Conservation (phyloP, 2,888 invertebrate species). For the Lasioglossum oenotherae region DNA sequence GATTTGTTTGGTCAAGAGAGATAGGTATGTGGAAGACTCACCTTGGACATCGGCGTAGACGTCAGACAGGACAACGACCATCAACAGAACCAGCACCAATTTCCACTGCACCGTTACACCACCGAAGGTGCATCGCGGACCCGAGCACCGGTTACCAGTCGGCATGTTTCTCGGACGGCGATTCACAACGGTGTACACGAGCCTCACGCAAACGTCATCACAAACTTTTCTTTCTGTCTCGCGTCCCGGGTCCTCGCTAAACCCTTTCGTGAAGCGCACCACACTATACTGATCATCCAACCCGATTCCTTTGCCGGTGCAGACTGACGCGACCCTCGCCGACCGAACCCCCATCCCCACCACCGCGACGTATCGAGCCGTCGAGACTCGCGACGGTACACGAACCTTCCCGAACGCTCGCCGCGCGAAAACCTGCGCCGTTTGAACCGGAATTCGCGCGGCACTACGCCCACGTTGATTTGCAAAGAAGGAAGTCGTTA, state of each 20-base stretch:
- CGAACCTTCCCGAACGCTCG: constrained; percentile 37
- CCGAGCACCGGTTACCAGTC: constrained; percentile 75
- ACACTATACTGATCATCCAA: constrained; percentile 70
- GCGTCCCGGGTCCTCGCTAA: constrained; percentile 60
- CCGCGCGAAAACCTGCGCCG: constrained; percentile 18
- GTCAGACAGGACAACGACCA: constrained; percentile 70
- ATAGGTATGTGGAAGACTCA: constrained; percentile 67
- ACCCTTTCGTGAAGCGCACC: constrained; percentile 64
- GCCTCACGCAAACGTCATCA: constrained; percentile 74
- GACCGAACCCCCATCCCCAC: constrained; percentile 31
- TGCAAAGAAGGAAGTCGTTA: neutral
- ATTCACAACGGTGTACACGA: constrained; percentile 36
- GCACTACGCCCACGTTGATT: neutral
- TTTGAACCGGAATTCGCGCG: neutral
- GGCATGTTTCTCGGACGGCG: constrained; percentile 74
- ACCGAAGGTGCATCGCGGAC: constrained; percentile 56
- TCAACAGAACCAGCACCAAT: constrained; percentile 75
- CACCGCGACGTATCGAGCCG: constrained; percentile 48
- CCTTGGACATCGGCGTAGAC: constrained; percentile 75
- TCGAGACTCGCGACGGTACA: constrained; percentile 38
- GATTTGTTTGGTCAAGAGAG: neutral
- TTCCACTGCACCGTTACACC: constrained; percentile 73
- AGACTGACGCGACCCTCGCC: constrained; percentile 62
- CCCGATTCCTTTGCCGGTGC: constrained; percentile 63
- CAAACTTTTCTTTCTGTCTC: constrained; percentile 56